Evolutionary conservation across 2,113 vertebrate genomes (phyloP).

Genomic region (Amblyornis subalaris): DNA sequence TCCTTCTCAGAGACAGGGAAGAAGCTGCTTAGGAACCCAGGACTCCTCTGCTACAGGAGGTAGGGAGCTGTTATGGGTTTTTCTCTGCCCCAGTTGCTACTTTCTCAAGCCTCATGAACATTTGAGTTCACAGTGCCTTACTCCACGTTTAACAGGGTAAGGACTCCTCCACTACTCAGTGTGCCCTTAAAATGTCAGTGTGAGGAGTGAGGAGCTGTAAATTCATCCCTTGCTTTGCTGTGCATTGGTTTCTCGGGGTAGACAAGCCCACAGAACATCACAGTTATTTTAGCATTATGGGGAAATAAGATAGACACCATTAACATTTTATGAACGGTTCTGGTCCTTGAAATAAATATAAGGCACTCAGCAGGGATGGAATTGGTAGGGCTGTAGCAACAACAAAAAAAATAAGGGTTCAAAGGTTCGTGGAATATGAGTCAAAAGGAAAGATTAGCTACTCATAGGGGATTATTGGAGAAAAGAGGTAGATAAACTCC

Average conservation of each 20-base stretch:
- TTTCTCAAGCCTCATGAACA: not conserved
- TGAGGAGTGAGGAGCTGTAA: not conserved
- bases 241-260: not conserved
- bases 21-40: not conserved
- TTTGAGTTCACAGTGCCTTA: constrained; percentile 15
- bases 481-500: constrained; percentile 33
- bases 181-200: constrained; percentile 4
- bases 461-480: not conserved
- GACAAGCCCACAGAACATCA: constrained; percentile 9
- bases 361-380: not conserved
- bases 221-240: not conserved
- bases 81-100: constrained; percentile 21
- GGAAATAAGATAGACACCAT: constrained; percentile 45
- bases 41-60: not conserved
- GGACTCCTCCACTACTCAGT: not conserved
- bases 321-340: constrained; percentile 39
- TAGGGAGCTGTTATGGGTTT: not conserved
- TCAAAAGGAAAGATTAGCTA: constrained; percentile 43
- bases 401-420: not conserved
- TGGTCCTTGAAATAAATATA: not conserved
- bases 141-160: not conserved
- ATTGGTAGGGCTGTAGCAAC: not conserved
- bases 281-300: constrained; percentile 28
- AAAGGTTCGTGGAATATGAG: not conserved
- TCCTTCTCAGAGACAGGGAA: not conserved